Percentiles rank a stretch among this genome's conserved stretches.
Evolutionary conservation across 2,797 vertebrate genomes (phyloP).

Genomic region (Spinus pinus): DNA sequence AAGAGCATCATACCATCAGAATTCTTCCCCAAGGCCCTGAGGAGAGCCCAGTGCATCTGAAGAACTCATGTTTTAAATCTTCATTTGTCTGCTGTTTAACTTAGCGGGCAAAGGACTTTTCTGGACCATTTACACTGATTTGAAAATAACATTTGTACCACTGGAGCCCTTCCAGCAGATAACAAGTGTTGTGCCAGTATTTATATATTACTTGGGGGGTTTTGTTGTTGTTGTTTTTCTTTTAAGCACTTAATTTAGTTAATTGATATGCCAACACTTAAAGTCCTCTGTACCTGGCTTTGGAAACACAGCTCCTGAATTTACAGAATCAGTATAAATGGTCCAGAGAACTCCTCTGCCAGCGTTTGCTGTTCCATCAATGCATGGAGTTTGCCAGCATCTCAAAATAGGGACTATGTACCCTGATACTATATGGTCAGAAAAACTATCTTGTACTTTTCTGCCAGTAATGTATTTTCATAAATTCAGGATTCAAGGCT

Average conservation of each 20-base stretch:
- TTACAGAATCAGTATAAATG: not conserved
- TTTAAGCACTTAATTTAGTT: not conserved
- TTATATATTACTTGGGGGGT: not conserved
- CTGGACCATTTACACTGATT: not conserved
- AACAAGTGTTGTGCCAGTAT: not conserved
- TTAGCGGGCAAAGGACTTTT: not conserved
- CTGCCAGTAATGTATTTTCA: not conserved
- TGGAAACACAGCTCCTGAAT: not conserved
- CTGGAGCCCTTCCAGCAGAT: not conserved
- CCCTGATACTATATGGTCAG: not conserved
- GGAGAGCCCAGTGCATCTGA: not conserved
- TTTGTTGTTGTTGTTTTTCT: not conserved
- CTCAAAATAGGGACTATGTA: not conserved
- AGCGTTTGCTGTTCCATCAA: not conserved
- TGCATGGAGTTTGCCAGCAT: not conserved
- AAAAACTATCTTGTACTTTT: not conserved
- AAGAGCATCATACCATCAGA: not conserved
- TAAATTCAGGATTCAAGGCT: not conserved
- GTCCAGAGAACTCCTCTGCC: not conserved
- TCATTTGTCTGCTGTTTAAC: not conserved
- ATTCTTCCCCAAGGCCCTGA: not conserved
- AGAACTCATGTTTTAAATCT: not conserved
- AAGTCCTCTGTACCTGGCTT: not conserved
- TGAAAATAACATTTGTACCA: not conserved
- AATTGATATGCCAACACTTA: not conserved